Evolutionary conservation across 2,888 invertebrate genomes (phyloP), one percentile per base, ranked within the genome.

Genomic region (Cybosia mesomella): DNA sequence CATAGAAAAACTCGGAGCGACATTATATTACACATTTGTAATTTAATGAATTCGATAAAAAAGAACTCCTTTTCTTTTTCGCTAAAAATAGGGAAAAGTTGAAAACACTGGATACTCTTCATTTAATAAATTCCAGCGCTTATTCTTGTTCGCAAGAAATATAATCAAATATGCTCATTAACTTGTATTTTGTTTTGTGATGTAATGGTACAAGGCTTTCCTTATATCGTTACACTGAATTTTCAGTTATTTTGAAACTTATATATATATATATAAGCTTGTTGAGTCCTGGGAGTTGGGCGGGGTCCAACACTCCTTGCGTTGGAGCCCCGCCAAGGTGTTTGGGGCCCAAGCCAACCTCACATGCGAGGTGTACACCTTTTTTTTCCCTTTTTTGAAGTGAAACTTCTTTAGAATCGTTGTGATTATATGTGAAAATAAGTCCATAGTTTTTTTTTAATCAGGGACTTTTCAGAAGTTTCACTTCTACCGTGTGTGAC

Each of bases 11-110:
- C 18, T 18, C 18, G 18, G 49, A n/a, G n/a, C n/a, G n/a, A 8
- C n/a, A 49, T 49, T n/a, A 49, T n/a, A n/a, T 49, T 8, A 49
- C 2, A 49, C 18, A 5, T 49, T 18, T 49, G 0, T 49, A 49
- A n/a, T 49, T 49, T 49, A n/a, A 49, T 49, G 49, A 49, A 49
- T 49, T 49, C 49, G 49, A 49, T n/a, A 49, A 49, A 49, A 49
- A n/a, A n/a, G 43, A 49, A 49, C 49, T 49, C 49, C n/a, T 49
- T 49, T 49, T 49, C n/a, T 9, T 49, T 49, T 18, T 18, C n/a
- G 2, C 8, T 18, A 9, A 49, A n/a, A 49, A 49, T 9, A 49
- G 9, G 49, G 49, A n/a, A 49, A 49, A n/a, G 8, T 49, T n/a
- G n/a, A 8, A 8, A n/a, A n/a, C 49, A 49, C 49, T 18, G 49